Percentiles rank a stretch among this genome's conserved stretches.
These are phyloP conservation scores for Calidris pygmaea DNA, from an alignment of 2,113 vertebrate species.

Conservation along the genomic window DNA sequence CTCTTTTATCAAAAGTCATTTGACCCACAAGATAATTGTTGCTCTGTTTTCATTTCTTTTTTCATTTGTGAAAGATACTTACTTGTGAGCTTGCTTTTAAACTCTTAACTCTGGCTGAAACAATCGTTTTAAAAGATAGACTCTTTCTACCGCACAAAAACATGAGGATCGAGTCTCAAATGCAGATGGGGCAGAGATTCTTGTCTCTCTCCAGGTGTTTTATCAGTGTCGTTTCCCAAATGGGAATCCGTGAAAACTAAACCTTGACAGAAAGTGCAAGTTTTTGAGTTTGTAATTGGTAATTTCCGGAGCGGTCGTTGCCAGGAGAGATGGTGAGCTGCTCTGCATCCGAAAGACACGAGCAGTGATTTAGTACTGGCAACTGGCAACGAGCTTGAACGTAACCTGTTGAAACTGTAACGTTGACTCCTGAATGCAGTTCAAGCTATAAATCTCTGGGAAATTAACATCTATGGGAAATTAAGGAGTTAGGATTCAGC, in stretches of 20 bases:
- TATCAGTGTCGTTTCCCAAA: background rate
- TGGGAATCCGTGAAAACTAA: background rate
- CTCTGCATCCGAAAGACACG: background rate
- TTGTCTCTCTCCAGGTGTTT: background rate
- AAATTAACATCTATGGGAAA: background rate
- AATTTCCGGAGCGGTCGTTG: background rate
- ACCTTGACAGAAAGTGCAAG: background rate
- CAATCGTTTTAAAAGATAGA: background rate
- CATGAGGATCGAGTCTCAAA: background rate
- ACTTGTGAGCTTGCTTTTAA: background rate
- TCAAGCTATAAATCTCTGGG: background rate
- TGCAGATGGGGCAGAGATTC: background rate
- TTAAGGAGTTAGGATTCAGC: background rate
- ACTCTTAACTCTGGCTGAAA: background rate
- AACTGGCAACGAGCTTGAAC: background rate
- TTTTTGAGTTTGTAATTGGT: rapidly evolving
- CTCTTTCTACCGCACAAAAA: background rate
- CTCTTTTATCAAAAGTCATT: background rate
- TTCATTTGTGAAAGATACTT: background rate
- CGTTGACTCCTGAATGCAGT: background rate
- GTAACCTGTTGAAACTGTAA: background rate
- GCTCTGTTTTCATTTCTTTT: background rate
- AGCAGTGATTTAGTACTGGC: background rate
- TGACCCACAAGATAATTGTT: background rate
- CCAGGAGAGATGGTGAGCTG: background rate